Base-by-base conservation (phyloP, 2,888 invertebrate species). In the Hyles lineata region DNA sequence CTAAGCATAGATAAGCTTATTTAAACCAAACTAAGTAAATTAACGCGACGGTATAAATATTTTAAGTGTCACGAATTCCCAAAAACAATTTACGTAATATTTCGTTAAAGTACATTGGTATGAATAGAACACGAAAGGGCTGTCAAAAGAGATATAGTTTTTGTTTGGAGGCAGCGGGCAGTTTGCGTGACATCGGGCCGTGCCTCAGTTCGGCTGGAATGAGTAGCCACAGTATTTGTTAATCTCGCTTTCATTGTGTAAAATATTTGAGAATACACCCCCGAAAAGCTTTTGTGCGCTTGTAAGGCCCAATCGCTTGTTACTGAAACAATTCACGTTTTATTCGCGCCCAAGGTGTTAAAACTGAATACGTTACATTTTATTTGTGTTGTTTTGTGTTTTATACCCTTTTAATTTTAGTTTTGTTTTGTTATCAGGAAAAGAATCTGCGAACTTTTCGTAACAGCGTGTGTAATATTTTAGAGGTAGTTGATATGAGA, bases 171-270 rank as follows among this genome's bases (percentile, higher is more conserved):
- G 60, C 78, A 79, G 80, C 78, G 80, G 82, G 80, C 79, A 76
- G 80, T 87, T 92, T 86, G 92, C 92, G 92, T 92, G 92, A 87
- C 89, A 83, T 77, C 78, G 76, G 77, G 82, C 89, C 86, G 89
- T 92, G 85, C 85, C 80, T 91, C 89, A 91, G 79, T 76, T 76
- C 78, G 79, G 83, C 87, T 82, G 88, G 88, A 90, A 90, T 88
- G 89, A 91, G 90, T 91, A 87, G 88, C 90, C 88, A 85, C 88
- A 82, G 86, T 88, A 87, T 92, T 92, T 91, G 92, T 90, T 92
- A 91, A 91, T 92, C 90, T 91, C 88, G 84, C 87, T 88, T 90
- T 89, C 89, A 90, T 90, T 90, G 90, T 91, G 86, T 88, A 85
- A 89, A 91, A 90, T 90, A 89, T 89, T 87, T 87, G 84, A 83